phyloP scores from a whole-genome alignment of 2,113 vertebrate genomes.

The Gopherus evgoodei region DNA sequence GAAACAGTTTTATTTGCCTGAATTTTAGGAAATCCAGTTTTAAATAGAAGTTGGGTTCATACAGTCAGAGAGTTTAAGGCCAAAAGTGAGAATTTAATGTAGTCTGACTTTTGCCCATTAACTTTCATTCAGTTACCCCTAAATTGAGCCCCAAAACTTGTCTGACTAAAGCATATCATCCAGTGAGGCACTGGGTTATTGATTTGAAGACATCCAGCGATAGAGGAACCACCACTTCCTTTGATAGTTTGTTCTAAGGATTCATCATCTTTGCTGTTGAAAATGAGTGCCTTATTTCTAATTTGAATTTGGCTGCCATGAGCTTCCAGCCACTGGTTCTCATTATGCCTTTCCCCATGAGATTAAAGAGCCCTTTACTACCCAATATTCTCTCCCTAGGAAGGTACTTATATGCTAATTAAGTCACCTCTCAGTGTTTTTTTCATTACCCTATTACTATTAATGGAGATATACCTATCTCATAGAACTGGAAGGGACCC shows the following conservation, averaged over 20 bases:
- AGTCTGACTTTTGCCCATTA: not conserved
- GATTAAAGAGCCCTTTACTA: conserved; percentile 33
- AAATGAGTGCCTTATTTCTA: conserved; percentile 26
- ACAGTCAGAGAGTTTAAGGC: not conserved
- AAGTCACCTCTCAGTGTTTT: not conserved
- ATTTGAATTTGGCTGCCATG: not conserved
- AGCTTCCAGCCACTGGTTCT: not conserved
- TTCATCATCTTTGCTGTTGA: conserved; percentile 19
- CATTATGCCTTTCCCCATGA: not conserved
- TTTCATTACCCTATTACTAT: not conserved
- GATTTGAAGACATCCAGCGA: not conserved
- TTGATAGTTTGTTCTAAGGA: not conserved
- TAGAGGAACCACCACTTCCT: not conserved
- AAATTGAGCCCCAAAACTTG: not conserved
- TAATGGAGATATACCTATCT: too few species aligned
- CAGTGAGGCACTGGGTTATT: not conserved
- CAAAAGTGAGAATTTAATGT: not conserved
- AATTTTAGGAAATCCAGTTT: not conserved
- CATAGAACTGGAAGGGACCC: too few species aligned
- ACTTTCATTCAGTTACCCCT: not conserved
- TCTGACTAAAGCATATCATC: not conserved
- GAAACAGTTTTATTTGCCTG: not conserved
- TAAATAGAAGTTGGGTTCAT: not conserved
- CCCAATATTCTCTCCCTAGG: not conserved
- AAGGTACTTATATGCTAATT: not conserved